These are phyloP conservation scores for Planococcus citri DNA, from an alignment of 1,140 invertebrate genomes.

Conservation along the genomic window DNA sequence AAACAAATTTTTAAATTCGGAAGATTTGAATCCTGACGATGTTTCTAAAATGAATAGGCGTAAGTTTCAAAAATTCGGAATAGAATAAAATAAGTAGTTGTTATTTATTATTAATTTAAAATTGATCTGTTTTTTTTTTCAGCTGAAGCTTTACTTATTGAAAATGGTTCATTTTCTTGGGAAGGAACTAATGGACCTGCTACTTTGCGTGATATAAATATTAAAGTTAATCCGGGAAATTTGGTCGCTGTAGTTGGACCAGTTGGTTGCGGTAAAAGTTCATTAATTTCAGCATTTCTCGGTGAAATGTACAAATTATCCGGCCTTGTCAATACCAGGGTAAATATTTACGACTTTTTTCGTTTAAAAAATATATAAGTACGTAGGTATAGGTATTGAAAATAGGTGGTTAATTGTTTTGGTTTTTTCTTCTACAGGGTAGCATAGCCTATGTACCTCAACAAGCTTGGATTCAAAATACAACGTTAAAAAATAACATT, in stretches of 20 bases:
- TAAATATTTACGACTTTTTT: constrained; percentile 30
- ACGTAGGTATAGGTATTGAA: too few relatives aligned
- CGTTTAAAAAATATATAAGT: too few relatives aligned
- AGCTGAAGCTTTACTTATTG: constrained; percentile 61
- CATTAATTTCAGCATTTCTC: constrained; percentile 67
- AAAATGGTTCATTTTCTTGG: constrained; percentile 68
- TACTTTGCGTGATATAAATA: constrained; percentile 57
- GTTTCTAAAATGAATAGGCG: constrained; percentile 63
- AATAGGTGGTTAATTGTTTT: too few relatives aligned
- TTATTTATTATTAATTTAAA: background rate
- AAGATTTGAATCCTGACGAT: constrained; percentile 64
- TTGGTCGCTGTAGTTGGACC: constrained; percentile 75
- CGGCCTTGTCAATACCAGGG: constrained; percentile 67
- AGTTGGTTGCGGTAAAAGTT: constrained; percentile 83
- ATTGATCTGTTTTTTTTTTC: too few relatives aligned
- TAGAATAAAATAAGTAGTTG: background rate
- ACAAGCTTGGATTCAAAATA: constrained; percentile 91
- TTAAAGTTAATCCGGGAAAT: constrained; percentile 49
- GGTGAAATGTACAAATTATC: constrained; percentile 76
- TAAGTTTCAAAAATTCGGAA: constrained; percentile 35
- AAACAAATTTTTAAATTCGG: constrained; percentile 79
- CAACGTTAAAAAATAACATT: constrained; percentile 76
- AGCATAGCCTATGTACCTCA: constrained; percentile 78
- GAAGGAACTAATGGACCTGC: constrained; percentile 42
- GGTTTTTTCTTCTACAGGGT: constrained; percentile 39